A percentile compares a stretch with the other conserved stretches of the same genome.
phyloP scores from a whole-genome alignment of 2,797 vertebrate genomes.

The Luscinia luscinia region DNA sequence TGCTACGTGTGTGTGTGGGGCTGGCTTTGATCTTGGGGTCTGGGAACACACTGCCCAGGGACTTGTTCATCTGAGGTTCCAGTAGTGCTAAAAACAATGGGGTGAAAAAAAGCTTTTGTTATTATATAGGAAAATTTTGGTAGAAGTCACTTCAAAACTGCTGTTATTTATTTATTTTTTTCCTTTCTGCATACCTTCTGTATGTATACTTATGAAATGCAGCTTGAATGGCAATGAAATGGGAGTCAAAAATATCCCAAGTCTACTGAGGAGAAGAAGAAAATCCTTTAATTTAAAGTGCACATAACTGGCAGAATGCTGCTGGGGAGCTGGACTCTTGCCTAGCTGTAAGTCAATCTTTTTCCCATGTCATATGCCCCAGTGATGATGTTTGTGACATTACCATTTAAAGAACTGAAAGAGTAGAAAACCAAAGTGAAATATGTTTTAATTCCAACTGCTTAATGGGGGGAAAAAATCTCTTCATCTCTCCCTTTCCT shows the following conservation, averaged over 20 bases:
- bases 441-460: not conserved
- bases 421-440: not conserved
- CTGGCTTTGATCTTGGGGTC: not conserved
- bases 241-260: not conserved
- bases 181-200: not conserved
- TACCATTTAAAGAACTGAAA: not conserved
- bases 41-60: not conserved
- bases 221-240: not conserved
- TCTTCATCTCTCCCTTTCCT: not conserved
- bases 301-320: not conserved
- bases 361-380: not conserved
- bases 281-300: not conserved
- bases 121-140: not conserved
- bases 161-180: not conserved
- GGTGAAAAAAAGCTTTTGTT: not conserved
- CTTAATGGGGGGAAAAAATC: not conserved
- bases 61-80: not conserved
- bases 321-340: not conserved
- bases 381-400: not conserved
- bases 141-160: not conserved
- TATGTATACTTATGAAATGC: not conserved
- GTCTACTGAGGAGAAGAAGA: not conserved
- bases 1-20: rapidly evolving
- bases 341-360: not conserved
- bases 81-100: not conserved